Percentiles rank a stretch among this genome's conserved stretches.
phyloP scores from a whole-genome alignment of 2,113 vertebrate species.

The Takifugu bimaculatus region DNA sequence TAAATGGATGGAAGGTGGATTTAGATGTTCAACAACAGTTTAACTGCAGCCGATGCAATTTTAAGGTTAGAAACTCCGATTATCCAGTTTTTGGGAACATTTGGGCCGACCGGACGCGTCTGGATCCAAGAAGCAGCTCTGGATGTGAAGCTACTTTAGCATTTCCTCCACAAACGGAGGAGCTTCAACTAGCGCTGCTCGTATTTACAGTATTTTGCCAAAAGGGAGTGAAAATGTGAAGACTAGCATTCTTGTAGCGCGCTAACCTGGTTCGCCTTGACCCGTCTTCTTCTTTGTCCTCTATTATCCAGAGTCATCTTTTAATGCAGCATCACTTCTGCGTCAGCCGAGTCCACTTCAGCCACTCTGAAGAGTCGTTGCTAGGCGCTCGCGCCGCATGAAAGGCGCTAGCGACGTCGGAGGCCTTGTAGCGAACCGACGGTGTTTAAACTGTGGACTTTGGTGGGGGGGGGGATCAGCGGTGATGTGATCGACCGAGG shows the following conservation, averaged over 20 bases:
- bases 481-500: too few species aligned
- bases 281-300: neutral
- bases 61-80: too few species aligned
- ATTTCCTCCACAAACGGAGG: too few species aligned
- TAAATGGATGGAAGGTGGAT: neutral
- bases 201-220: too few species aligned
- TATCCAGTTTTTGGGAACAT: too few species aligned
- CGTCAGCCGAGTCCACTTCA: neutral
- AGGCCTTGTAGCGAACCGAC: slow-evolving; percentile 8
- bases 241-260: neutral
- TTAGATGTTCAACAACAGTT: neutral
- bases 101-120: too few species aligned
- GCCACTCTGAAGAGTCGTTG: neutral
- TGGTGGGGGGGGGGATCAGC: neutral
- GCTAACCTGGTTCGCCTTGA: neutral
- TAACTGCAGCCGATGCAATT: neutral
- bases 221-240: too few species aligned
- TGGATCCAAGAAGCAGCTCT: too few species aligned
- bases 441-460: slow-evolving; percentile 2
- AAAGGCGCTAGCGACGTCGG: neutral
- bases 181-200: too few species aligned
- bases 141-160: too few species aligned
- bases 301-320: neutral
- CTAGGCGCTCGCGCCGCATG: neutral
- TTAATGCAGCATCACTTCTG: neutral